phyloP scores from a whole-genome alignment of 2,797 vertebrate species.

The Leucoraja ocellata region DNA sequence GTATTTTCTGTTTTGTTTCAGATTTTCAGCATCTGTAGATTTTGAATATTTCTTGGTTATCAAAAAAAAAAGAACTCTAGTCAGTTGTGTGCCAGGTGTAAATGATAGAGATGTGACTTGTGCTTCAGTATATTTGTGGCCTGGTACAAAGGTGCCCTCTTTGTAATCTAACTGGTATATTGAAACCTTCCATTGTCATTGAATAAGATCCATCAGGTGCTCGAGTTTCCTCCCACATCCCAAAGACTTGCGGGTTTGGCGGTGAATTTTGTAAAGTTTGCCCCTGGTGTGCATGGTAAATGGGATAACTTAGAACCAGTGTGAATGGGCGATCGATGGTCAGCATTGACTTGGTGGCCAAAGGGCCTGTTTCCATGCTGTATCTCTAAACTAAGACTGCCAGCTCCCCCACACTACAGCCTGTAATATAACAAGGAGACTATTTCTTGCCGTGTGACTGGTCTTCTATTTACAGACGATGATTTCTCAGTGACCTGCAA shows the following conservation, averaged over 20 bases:
- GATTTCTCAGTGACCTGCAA: neutral
- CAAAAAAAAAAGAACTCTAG: neutral
- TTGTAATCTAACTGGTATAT: neutral
- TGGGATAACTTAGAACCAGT: too few relatives aligned
- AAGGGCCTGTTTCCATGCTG: too few relatives aligned
- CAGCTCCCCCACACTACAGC: neutral
- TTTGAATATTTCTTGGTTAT: too few relatives aligned
- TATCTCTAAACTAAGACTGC: neutral
- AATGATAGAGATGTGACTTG: neutral
- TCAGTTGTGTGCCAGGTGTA: neutral
- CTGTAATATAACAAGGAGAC: neutral
- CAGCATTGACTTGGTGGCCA: too few relatives aligned
- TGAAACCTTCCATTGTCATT: neutral
- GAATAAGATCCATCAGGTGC: neutral
- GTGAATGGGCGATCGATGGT: too few relatives aligned
- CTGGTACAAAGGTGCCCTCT: neutral
- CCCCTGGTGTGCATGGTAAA: too few relatives aligned
- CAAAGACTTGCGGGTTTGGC: too few relatives aligned
- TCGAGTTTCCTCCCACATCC: too few relatives aligned
- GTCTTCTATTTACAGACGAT: neutral
- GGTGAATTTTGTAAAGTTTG: too few relatives aligned
- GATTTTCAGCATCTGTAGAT: too few relatives aligned
- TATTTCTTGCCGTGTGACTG: neutral
- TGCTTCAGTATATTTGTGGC: neutral
- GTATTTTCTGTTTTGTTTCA: too few relatives aligned